These are phyloP conservation scores for Acanthococcus lagerstroemiae DNA, from an alignment of 2,888 invertebrate genomes.

Conservation along the genomic window DNA sequence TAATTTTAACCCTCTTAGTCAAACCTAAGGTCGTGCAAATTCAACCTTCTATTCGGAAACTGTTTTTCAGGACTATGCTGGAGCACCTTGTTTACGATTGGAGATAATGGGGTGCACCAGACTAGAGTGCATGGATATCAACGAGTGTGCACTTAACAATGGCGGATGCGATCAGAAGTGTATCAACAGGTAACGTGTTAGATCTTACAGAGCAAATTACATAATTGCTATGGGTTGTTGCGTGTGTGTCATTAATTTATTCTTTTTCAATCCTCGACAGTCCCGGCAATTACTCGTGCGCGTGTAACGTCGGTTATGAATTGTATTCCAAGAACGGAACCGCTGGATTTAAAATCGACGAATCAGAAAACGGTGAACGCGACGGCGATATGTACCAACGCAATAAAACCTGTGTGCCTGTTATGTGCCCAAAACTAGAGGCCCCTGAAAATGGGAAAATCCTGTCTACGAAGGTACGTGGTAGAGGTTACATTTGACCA, in stretches of 20 bases:
- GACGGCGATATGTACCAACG: constrained; percentile 81
- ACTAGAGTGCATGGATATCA: constrained; percentile 76
- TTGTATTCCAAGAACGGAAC: constrained; percentile 80
- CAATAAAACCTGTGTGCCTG: constrained; percentile 89
- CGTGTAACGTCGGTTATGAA: constrained; percentile 85
- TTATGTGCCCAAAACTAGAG: constrained; percentile 70
- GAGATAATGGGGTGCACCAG: constrained; percentile 89
- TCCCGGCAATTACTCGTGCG: constrained; percentile 77
- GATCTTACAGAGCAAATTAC: too few species aligned
- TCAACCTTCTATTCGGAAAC: neutral
- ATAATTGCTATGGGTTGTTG: too few species aligned
- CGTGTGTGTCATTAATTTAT: too few species aligned
- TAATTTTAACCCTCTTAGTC: neutral
- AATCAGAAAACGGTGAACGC: constrained; percentile 72
- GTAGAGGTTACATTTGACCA: neutral
- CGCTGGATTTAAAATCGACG: constrained; percentile 70
- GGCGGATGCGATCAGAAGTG: constrained; percentile 92
- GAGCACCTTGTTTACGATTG: constrained; percentile 77
- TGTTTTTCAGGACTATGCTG: constrained; percentile 60
- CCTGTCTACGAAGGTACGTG: constrained; percentile 57
- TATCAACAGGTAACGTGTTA: constrained; percentile 53
- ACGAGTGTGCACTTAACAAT: constrained; percentile 75
- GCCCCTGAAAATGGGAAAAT: constrained; percentile 78
- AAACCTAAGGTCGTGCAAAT: neutral
- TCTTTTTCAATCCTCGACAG: constrained; percentile 42